Evolutionary conservation across 2,797 vertebrate genomes (phyloP).

Genomic region (Anas bahamensis): DNA sequence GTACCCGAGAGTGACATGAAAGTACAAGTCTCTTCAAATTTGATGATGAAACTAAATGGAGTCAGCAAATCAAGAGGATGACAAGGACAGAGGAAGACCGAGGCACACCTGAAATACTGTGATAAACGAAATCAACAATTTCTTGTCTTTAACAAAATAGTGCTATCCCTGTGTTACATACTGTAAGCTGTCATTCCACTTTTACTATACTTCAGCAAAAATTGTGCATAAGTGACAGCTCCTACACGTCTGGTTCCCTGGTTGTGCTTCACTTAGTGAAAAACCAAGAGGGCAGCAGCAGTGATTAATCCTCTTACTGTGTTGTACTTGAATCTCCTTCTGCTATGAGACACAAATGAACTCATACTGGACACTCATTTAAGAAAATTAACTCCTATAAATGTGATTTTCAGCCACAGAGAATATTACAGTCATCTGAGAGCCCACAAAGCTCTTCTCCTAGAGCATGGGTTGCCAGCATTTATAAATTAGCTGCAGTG

Average conservation of each 20-base stretch:
- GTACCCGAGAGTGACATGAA: neutral
- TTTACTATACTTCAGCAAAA: constrained; percentile 27
- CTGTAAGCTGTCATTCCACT: neutral
- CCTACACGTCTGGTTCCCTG: neutral
- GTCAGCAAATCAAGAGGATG: constrained; percentile 25
- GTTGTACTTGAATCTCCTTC: neutral
- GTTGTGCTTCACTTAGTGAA: neutral
- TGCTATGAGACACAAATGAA: neutral
- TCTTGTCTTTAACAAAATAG: constrained; percentile 9
- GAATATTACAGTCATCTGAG: neutral
- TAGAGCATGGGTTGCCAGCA: neutral
- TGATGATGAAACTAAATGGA: constrained; percentile 43
- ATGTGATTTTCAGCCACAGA: neutral
- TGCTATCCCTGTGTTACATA: neutral
- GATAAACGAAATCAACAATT: constrained; percentile 28
- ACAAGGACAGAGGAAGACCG: neutral
- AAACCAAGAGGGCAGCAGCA: neutral
- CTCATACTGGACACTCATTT: neutral
- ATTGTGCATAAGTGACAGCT: constrained; percentile 10
- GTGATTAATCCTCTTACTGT: neutral
- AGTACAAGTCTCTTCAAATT: constrained; percentile 46
- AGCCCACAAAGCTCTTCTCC: neutral
- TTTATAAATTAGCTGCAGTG: neutral
- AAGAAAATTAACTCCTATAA: neutral
- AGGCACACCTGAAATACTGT: constrained; percentile 23